A percentile compares a stretch with the other conserved stretches of the same genome.
These are phyloP conservation scores for Palythoa grandis DNA, from an alignment of 92 coral and sea anemone species.

Conservation along the genomic window DNA sequence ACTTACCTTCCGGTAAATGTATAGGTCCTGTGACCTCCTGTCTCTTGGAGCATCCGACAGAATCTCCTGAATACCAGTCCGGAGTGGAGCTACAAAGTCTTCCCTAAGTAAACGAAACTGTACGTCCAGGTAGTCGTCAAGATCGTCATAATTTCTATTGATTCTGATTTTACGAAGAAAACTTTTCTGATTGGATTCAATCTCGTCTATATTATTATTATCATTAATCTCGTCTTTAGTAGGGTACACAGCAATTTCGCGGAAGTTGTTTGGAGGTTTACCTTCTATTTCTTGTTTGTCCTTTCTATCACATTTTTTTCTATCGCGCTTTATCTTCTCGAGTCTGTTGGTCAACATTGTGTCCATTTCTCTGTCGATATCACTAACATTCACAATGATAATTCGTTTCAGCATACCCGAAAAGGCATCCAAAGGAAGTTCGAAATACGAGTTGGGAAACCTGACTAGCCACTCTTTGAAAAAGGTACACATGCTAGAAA, in stretches of 20 bases:
- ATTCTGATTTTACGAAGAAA: slow-evolving; percentile 77
- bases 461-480: slow-evolving; percentile 76
- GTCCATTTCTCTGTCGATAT: slow-evolving; percentile 51
- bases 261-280: slow-evolving; percentile 86
- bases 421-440: slow-evolving; percentile 76
- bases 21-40: slow-evolving; percentile 76
- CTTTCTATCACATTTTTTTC: slow-evolving; percentile 53
- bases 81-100: slow-evolving; percentile 86
- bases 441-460: slow-evolving; percentile 68
- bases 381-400: slow-evolving; percentile 34
- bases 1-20: slow-evolving; percentile 68
- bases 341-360: slow-evolving; percentile 55
- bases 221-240: slow-evolving; percentile 59
- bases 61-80: slow-evolving; percentile 86
- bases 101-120: slow-evolving; percentile 89
- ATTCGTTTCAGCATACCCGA: slow-evolving; percentile 55
- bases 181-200: slow-evolving; percentile 57
- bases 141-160: slow-evolving; percentile 65
- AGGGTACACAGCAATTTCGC: slow-evolving; percentile 71
- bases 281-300: slow-evolving; percentile 52
- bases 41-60: slow-evolving; percentile 52
- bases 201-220: too few species aligned
- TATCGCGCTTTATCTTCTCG: slow-evolving; percentile 51
- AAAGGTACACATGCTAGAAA: slow-evolving; percentile 61
- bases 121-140: slow-evolving; percentile 86